A percentile compares a stretch with the other conserved stretches of the same genome.
Conservation (phyloP, 1,140 invertebrate genomes). For the Heliothis virescens region DNA sequence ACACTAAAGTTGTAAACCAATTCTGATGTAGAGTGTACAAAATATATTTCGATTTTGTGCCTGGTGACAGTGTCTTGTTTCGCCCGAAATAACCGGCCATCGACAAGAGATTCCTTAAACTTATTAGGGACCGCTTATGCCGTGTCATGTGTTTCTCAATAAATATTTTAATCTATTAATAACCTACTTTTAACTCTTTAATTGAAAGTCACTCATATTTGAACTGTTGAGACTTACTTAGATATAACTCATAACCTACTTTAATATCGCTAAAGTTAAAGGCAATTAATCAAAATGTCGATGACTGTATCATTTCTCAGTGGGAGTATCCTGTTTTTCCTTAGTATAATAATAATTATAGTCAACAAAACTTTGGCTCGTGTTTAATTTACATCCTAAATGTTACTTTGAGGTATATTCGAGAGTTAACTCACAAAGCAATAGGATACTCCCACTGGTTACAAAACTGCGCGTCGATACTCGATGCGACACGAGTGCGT, state of each 20-base stretch:
- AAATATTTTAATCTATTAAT: conserved; percentile 9
- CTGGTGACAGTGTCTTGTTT: conserved; percentile 55
- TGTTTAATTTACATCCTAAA: conserved; percentile 50
- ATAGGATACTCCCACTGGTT: conserved; percentile 43
- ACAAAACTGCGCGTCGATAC: conserved; percentile 6
- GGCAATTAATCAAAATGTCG: conserved; percentile 31
- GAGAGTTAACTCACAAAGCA: conserved; percentile 47
- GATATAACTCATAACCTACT: conserved; percentile 11
- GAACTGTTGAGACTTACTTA: conserved; percentile 21
- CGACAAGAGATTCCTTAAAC: conserved; percentile 25
- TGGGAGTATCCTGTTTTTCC: conserved; percentile 48
- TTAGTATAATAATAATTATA: conserved; percentile 51
- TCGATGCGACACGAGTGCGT: conserved; percentile 3
- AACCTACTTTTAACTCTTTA: conserved; percentile 9
- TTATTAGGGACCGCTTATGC: not conserved
- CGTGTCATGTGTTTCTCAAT: not conserved
- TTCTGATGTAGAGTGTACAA: conserved; percentile 61
- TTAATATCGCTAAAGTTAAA: conserved; percentile 16
- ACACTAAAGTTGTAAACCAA: conserved; percentile 62
- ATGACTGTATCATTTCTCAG: conserved; percentile 32
- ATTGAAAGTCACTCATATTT: conserved; percentile 7
- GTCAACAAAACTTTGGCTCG: conserved; percentile 53
- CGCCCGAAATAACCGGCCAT: conserved; percentile 15
- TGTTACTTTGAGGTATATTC: conserved; percentile 52
- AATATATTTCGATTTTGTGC: conserved; percentile 62